These are phyloP conservation scores for Muntiacus reevesi DNA, from an alignment of 2,113 vertebrate species.

Conservation along the genomic window DNA sequence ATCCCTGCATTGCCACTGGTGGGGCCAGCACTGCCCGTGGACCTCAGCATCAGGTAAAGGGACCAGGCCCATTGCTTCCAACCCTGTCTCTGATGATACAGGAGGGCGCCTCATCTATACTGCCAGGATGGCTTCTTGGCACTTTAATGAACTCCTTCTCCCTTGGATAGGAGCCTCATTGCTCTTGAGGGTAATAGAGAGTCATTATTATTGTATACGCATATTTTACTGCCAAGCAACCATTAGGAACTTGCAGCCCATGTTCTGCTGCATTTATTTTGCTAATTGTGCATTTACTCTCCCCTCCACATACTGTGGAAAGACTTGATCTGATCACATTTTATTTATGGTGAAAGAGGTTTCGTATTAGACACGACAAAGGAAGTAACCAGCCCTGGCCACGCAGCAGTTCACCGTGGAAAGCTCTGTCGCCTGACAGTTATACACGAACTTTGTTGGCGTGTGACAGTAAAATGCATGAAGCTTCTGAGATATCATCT, in stretches of 20 bases:
- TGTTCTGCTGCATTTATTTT: slow-evolving; percentile 72
- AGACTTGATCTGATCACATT: slow-evolving; percentile 61
- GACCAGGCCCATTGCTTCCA: not conserved
- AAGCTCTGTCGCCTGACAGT: not conserved
- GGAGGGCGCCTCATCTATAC: not conserved
- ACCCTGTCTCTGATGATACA: not conserved
- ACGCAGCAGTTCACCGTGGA: not conserved
- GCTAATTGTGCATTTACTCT: slow-evolving; percentile 60
- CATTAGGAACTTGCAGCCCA: slow-evolving; percentile 28
- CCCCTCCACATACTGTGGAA: slow-evolving; percentile 3
- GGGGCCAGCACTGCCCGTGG: not conserved
- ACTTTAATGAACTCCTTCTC: not conserved
- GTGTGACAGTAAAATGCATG: not conserved
- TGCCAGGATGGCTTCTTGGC: not conserved
- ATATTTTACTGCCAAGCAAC: slow-evolving; percentile 64
- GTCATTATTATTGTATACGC: slow-evolving; percentile 55
- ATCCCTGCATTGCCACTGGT: not conserved
- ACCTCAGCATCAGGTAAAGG: not conserved
- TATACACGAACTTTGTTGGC: slow-evolving; percentile 20
- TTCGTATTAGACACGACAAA: slow-evolving; percentile 19
- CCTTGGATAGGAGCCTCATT: not conserved
- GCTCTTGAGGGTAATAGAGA: slow-evolving; percentile 45
- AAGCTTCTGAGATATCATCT: not conserved
- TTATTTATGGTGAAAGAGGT: not conserved
- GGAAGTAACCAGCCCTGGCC: not conserved